Evolutionary conservation across 2,797 vertebrate species (phyloP).

Genomic region (Gymnoscopelus braueri): DNA sequence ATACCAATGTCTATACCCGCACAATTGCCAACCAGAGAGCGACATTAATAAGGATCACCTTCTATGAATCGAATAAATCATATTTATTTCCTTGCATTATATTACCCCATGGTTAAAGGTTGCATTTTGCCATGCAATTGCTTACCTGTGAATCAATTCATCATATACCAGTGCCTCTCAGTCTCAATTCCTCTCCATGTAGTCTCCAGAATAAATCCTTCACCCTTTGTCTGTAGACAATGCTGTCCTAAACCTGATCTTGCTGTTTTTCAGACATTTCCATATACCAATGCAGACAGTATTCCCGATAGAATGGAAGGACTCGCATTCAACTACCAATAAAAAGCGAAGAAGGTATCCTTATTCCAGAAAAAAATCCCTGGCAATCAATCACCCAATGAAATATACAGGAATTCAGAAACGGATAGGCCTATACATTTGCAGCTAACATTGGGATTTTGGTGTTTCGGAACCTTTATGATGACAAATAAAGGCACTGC

Average conservation of each 20-base stretch:
- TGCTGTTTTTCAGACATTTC: conserved; percentile 97
- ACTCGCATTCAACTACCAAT: conserved; percentile 97
- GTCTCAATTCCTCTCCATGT: conserved; percentile 88
- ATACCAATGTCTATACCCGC: conserved; percentile 57
- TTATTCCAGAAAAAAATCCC: conserved; percentile 82
- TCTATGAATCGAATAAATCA: conserved; percentile 88
- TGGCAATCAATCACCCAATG: conserved; percentile 82
- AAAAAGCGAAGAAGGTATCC: conserved; percentile 91
- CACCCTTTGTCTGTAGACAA: conserved; percentile 98
- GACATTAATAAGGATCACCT: conserved; percentile 85
- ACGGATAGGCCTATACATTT: conserved; percentile 67
- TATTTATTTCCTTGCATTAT: conserved; percentile 84
- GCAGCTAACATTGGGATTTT: conserved; percentile 84
- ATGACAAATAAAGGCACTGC: conserved; percentile 96
- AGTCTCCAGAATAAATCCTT: conserved; percentile 93
- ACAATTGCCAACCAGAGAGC: conserved; percentile 65
- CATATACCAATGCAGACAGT: conserved; percentile 93
- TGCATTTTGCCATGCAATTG: conserved; percentile 92
- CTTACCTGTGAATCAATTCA: conserved; percentile 99
- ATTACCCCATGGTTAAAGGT: conserved; percentile 90
- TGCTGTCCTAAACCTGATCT: conserved; percentile 98
- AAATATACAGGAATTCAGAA: conserved; percentile 74
- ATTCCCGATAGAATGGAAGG: conserved; percentile 99
- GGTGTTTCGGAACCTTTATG: conserved; percentile 88
- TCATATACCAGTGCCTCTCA: conserved; percentile 90